Base-by-base conservation (phyloP, 2,113 vertebrate species). In the Microcebus jonahi region DNA sequence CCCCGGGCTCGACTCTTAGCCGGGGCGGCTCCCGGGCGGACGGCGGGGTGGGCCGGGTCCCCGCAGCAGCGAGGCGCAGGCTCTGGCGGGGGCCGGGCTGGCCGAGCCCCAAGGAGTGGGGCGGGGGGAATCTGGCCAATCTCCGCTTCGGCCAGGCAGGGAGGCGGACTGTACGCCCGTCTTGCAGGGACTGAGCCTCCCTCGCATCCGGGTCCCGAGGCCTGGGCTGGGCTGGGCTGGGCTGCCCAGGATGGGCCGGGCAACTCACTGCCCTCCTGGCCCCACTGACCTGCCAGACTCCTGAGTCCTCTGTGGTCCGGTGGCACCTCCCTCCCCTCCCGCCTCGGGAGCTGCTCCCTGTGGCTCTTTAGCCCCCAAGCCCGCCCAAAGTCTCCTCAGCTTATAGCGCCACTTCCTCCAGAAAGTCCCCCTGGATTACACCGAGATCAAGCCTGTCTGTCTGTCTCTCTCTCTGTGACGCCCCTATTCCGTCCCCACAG, bases 1-100 rank as follows among this genome's bases (percentile, higher is more conserved):
- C 81, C 65, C n/a, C 18, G 50, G 89, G 80, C 84, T 83, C 23
- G 88, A 91, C 65, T 86, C 94, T 92, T 85, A 76, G 73, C 82
- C 61, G 5, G 55, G 86, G 55, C 1, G 8, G 83, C 84, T 83
- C 80, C 48, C 1, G 0, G 63, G 81, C 67, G 45, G 42, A 45
- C 1, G 45, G 45, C 8, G 1, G 45, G 8, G 45, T 8, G 7
- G 45, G 45, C 45, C 45, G 8, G 45, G 59, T 53, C 86, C 80
- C 39, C 8, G 82, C 53, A 83, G 53, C 75, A 73, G n/a, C 45
- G 21, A 90, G 80, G 13, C 31, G 94, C 42, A n/a, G 75, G 77
- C 1, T 71, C 31, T 34, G 18, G 65, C 18, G 27, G 20, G 34
- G 59, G 12, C 17, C 29, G 5, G 31, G 81, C 61, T 73, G 80